Evolutionary conservation across 2,888 invertebrate genomes (phyloP), one percentile per base, ranked within the genome.

Genomic region (Netelia melanura): DNA sequence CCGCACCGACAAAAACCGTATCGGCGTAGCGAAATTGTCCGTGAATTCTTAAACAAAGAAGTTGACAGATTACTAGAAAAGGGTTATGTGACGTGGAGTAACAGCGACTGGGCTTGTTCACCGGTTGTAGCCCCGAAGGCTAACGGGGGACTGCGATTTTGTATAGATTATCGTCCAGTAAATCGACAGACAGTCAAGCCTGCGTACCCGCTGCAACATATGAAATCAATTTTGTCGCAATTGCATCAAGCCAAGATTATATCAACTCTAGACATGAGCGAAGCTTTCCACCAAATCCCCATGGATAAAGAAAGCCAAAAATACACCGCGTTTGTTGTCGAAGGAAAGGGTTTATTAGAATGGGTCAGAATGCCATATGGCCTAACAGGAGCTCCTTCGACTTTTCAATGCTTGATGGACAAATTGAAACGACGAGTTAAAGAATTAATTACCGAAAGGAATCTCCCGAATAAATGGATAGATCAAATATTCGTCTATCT

Each of bases 221-320:
- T 86, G 86, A 71, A 56, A 6, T 84, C 84, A 2, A 84, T 84
- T 9, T 62, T 86, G 10, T 79, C 79, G 0, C 86, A 84, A 76
- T 21, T 84, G 8, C 72, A 84, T 54, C 67, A 82, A 9, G 86
- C 84, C 0, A 85, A 80, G 54, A 65, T 83, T 9, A 83, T 83
- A 14, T 85, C 86, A 10, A 81, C 86, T 0, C 30, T 88, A 0
- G 87, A 88, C 38, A n/a, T 87, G 3, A 87, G 77, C 5, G 74
- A 86, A 11, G 86, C 86, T 6, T 88, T 86, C 17, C 83, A 86
- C n/a, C 86, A 88, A 48, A 74, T 88, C 3, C 84, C 81, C 0
- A 62, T 88, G 48, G 43, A 81, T 0, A 8, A 17, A 1, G 56
- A 65, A 0, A 81, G 86, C 23, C 62, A 70, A 1, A 70, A 84